Percentiles rank a stretch among this genome's conserved stretches.
phyloP scores from a whole-genome alignment of 2,797 vertebrate species.

The Melanotaenia trifasciata region DNA sequence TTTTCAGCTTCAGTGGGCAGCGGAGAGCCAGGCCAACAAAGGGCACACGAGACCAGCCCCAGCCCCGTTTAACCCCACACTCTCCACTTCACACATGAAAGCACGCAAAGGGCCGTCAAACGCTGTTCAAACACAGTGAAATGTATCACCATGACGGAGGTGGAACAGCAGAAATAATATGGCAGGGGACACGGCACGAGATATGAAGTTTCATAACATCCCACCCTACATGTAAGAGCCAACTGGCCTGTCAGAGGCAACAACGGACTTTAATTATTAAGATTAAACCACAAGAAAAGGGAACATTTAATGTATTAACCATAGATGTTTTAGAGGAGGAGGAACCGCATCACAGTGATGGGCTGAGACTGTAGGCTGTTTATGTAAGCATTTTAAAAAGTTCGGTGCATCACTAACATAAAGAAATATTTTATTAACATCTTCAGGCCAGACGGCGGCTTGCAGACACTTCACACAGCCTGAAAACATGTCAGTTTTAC shows the following conservation, averaged over 20 bases:
- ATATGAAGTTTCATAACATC: background rate
- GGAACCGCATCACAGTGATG: too few relatives aligned
- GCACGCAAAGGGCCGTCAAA: slow-evolving; percentile 3
- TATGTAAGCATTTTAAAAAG: too few relatives aligned
- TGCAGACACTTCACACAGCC: too few relatives aligned
- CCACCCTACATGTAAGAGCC: background rate
- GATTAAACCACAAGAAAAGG: background rate
- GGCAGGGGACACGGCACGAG: background rate
- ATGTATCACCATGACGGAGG: slow-evolving; percentile 3
- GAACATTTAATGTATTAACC: background rate
- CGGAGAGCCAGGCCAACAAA: slow-evolving; percentile 55
- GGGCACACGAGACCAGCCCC: slow-evolving; percentile 66
- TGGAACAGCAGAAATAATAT: slow-evolving; percentile 2
- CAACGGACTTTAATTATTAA: background rate
- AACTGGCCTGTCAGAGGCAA: too few relatives aligned
- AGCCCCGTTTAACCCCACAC: slow-evolving; percentile 62
- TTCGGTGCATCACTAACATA: too few relatives aligned
- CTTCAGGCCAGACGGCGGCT: too few relatives aligned
- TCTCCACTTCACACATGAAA: slow-evolving; percentile 36
- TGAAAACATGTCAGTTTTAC: too few relatives aligned
- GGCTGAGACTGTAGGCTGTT: too few relatives aligned
- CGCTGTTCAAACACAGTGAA: slow-evolving; percentile 21
- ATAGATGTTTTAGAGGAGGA: background rate
- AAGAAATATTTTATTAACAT: too few relatives aligned
- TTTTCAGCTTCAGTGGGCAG: slow-evolving; percentile 82